Conservation (phyloP, 2,113 vertebrate genomes). For the Hystrix cristata region DNA sequence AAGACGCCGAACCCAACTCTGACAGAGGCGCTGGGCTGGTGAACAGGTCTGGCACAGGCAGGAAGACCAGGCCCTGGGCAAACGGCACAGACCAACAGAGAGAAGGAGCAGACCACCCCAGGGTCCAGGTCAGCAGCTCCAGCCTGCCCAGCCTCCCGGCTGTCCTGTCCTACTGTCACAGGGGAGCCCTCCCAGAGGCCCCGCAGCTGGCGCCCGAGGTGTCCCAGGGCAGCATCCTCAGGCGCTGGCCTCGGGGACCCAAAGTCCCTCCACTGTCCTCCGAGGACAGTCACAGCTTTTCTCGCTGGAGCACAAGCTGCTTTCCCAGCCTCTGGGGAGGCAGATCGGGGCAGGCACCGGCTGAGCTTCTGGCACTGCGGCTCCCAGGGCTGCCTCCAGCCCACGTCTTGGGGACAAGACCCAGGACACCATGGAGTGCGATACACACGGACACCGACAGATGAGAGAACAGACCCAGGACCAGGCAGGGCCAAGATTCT, state of each 20-base stretch:
- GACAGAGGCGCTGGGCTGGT: not conserved
- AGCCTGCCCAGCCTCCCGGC: not conserved
- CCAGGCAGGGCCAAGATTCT: not conserved
- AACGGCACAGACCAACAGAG: not conserved
- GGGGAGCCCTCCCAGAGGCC: not conserved
- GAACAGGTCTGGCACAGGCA: not conserved
- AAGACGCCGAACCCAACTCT: too few species aligned
- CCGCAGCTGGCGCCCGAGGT: not conserved
- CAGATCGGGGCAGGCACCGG: not conserved
- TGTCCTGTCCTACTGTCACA: not conserved
- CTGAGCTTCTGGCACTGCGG: not conserved
- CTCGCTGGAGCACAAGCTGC: not conserved
- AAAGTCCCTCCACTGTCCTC: not conserved
- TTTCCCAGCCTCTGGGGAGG: not conserved
- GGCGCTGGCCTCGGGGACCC: not conserved
- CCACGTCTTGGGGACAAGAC: not conserved
- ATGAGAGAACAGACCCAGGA: accelerated
- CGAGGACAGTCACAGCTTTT: not conserved
- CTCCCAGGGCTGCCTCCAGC: not conserved
- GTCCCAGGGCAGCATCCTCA: not conserved
- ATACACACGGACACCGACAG: not conserved
- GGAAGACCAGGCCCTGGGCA: not conserved
- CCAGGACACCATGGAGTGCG: not conserved
- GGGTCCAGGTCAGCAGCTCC: not conserved
- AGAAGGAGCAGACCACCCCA: not conserved